Conservation (phyloP, 2,113 vertebrate species). For the Deroptyus accipitrinus region DNA sequence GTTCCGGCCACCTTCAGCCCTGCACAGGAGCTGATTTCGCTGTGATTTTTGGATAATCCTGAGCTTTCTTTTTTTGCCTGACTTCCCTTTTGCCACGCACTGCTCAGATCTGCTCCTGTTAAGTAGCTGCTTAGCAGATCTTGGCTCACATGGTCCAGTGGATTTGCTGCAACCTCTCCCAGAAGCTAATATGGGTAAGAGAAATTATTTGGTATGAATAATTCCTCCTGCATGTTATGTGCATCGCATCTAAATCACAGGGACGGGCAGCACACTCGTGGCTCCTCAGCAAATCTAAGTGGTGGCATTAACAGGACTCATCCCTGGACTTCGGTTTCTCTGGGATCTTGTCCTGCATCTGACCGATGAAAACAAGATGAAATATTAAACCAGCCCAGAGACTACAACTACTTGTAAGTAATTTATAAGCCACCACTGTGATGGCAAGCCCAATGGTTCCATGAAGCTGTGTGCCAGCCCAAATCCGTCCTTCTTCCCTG, state of each 20-base stretch:
- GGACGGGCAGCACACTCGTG: accelerated
- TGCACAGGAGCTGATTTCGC: background rate
- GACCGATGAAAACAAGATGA: background rate
- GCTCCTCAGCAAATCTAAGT: background rate
- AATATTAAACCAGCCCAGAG: background rate
- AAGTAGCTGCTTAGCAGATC: background rate
- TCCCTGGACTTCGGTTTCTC: background rate
- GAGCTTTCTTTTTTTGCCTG: background rate
- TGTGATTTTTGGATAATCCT: background rate
- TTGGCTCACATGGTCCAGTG: background rate
- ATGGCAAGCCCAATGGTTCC: accelerated
- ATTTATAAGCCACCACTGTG: accelerated
- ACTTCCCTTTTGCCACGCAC: background rate
- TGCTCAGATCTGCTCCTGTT: background rate
- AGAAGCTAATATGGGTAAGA: background rate
- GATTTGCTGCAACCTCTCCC: background rate
- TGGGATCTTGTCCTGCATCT: background rate
- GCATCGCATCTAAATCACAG: background rate
- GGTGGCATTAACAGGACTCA: background rate
- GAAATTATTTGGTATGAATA: background rate
- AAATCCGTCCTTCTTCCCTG: accelerated
- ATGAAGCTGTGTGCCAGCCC: background rate
- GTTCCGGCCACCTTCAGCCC: accelerated
- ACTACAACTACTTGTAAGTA: background rate
- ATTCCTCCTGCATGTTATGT: background rate